Evolutionary conservation across 2,888 invertebrate species (phyloP).

Genomic region (Yponomeuta cagnagella): DNA sequence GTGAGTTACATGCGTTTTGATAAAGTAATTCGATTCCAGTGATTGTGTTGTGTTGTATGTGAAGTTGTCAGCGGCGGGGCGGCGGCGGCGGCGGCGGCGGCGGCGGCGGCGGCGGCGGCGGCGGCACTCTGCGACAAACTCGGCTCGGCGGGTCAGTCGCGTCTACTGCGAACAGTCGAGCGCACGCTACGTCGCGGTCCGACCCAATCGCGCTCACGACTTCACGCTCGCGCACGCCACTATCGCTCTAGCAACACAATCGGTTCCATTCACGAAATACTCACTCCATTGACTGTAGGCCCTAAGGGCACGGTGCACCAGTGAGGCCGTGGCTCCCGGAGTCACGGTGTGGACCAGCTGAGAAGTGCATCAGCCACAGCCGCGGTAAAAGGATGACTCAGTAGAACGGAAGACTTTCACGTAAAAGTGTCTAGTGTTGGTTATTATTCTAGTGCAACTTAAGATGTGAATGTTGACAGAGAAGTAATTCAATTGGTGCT

Average conservation of each 20-base stretch:
- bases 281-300: constrained; percentile 27
- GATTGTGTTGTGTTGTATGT: constrained; percentile 12
- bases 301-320: not conserved
- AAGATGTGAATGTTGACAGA: constrained; percentile 62
- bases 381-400: constrained; percentile 44
- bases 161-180: constrained; percentile 52
- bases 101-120: constrained; percentile 39
- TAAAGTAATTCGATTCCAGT: constrained; percentile 57
- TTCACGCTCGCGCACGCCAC: constrained; percentile 61
- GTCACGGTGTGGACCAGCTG: constrained; percentile 57
- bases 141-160: constrained; percentile 38
- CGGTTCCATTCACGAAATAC: constrained; percentile 33
- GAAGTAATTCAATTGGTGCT: constrained; percentile 28
- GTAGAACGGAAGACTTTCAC: constrained; percentile 49
- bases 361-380: constrained; percentile 43
- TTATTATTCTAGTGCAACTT: constrained; percentile 38
- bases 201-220: constrained; percentile 40
- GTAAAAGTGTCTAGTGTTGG: constrained; percentile 43
- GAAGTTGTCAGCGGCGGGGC: constrained; percentile 35
- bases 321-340: constrained; percentile 44
- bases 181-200: constrained; percentile 47
- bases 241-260: constrained; percentile 46
- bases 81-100: constrained; percentile 28
- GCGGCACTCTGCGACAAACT: constrained; percentile 24
- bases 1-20: constrained; percentile 43